A percentile compares a stretch with the other conserved stretches of the same genome.
Conservation (phyloP, 2,797 vertebrate genomes). For the Chaunax sp. region DNA sequence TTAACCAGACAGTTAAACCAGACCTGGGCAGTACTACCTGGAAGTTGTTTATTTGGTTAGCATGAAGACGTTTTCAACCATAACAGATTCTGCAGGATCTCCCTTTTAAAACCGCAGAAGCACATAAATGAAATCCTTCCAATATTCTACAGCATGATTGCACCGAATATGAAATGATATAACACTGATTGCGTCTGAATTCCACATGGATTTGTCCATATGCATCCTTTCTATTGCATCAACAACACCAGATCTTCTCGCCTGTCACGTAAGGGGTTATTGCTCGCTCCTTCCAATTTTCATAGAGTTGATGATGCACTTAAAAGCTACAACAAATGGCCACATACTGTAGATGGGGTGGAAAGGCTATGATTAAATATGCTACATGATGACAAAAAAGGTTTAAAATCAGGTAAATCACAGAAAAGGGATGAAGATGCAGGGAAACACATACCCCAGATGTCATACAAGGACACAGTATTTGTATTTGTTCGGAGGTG, state of each 20-base stretch:
- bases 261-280: too few species aligned
- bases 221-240: neutral
- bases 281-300: neutral
- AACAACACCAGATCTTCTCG: neutral
- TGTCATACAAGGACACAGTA: conserved; percentile 18
- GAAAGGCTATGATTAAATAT: neutral
- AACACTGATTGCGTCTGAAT: neutral
- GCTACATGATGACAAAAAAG: too few species aligned
- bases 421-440: too few species aligned
- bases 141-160: neutral
- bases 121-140: neutral
- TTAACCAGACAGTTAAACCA: too few species aligned
- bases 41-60: too few species aligned
- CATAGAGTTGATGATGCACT: neutral
- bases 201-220: neutral
- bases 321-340: neutral
- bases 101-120: neutral
- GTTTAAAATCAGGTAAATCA: too few species aligned
- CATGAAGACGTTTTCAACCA: too few species aligned
- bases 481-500: conserved; percentile 53
- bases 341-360: too few species aligned
- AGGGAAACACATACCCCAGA: neutral
- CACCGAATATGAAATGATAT: neutral
- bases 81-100: neutral
- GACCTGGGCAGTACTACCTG: too few species aligned